Evolutionary conservation across 2,888 invertebrate species (phyloP), one percentile per base, ranked within the genome.

Genomic region (Zygogramma bicolorata): DNA sequence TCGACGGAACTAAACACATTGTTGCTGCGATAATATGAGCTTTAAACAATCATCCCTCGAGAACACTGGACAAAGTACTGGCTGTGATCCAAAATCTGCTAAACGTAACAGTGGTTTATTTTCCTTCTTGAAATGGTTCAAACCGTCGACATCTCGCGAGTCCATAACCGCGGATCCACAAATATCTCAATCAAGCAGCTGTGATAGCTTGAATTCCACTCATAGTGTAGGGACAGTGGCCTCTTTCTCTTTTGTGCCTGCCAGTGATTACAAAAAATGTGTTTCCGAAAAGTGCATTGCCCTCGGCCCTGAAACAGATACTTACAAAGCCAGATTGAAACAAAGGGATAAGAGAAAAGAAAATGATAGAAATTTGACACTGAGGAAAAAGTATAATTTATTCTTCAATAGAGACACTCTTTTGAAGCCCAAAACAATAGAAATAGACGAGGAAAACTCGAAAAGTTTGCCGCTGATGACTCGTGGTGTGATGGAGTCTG

Each of bases 41-140:
- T 78, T 82, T 73, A 80, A 82, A 71, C 80, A 81, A 72, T 67
- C 76, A 74, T 74, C 81, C 79, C 76, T 75, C 71, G 81, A 82
- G 65, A 80, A 75, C 77, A 76, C 79, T 74, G 82, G 82, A 86
- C 85, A 86, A 85, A 86, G 84, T 84, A 79, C 84, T 86, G 86
- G 86, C 86, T 80, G 81, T 76, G 85, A 85, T 85, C 86, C 86
- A 86, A 85, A 83, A 84, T 71, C 79, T 69, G 76, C 83, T 69
- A 87, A 87, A 80, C 83, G 87, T 73, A 87, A 87, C 82, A 89
- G 87, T 83, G 89, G 88, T 68, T 84, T 89, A 76, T 90, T 91
- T 82, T 92, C 93, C 68, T 88, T 94, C 83, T 90, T 94, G 83
- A 91, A 91, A 87, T 94, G 94, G 94, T 91, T 94, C 84, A 92